Percentiles rank a stretch among this genome's conserved stretches.
These are phyloP conservation scores for Pseudorhiza aurosa DNA, from an alignment of 30 jellyfish, hydroid and myxozoan genomes.

Conservation along the genomic window DNA sequence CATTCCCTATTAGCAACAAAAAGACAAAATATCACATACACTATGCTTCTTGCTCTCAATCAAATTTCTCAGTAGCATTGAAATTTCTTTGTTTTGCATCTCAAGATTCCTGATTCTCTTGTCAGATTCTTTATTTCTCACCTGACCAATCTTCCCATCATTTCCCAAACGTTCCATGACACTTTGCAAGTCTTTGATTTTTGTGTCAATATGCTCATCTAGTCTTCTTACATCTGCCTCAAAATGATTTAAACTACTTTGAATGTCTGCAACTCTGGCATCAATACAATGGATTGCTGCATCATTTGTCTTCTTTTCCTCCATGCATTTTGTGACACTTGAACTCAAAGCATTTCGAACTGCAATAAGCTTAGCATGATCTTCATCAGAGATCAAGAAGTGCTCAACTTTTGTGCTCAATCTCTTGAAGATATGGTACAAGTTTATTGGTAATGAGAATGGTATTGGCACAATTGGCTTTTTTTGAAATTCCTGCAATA, in stretches of 20 bases:
- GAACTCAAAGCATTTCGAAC: no score
- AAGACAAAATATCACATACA: no score
- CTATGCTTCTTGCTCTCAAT: not conserved
- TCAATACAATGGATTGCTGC: no score
- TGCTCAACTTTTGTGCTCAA: not conserved
- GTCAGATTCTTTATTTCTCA: not conserved
- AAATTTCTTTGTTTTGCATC: not conserved
- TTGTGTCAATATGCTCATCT: not conserved
- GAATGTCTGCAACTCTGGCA: no score
- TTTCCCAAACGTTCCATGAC: not conserved
- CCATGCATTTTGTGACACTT: no score
- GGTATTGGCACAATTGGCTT: constrained; percentile 1
- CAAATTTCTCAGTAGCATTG: not conserved
- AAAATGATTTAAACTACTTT: not conserved
- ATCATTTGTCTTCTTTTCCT: no score
- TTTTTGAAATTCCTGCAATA: not conserved
- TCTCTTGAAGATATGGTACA: not conserved
- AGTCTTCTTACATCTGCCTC: not conserved
- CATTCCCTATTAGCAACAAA: no score
- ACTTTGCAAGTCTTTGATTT: not conserved
- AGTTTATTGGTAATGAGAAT: not conserved
- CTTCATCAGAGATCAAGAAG: not conserved
- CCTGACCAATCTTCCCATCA: not conserved
- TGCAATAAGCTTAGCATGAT: no score
- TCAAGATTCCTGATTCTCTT: not conserved